Conservation (phyloP, 1,140 invertebrate genomes). For the Drosophila nigrodunni region DNA sequence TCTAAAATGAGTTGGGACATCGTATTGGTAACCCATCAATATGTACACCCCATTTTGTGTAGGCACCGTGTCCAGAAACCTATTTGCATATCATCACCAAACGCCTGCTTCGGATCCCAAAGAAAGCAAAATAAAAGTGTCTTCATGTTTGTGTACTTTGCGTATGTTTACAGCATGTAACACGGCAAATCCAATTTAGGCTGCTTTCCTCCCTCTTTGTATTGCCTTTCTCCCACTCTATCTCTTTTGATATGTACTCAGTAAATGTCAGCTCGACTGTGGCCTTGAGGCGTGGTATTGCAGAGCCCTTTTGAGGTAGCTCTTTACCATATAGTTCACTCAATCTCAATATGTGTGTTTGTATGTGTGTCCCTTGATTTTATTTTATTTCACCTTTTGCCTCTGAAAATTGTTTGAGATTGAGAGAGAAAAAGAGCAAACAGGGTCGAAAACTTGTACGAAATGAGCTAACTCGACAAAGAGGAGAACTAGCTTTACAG, state of each 20-base stretch:
- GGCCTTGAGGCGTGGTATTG: slow-evolving; percentile 29
- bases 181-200: slow-evolving; percentile 70
- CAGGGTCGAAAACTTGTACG: background rate
- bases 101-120: background rate
- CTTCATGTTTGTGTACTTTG: slow-evolving; percentile 52
- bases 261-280: background rate
- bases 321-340: slow-evolving; percentile 8
- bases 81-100: slow-evolving; percentile 39
- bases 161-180: slow-evolving; percentile 63
- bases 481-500: too few species aligned
- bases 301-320: slow-evolving; percentile 10
- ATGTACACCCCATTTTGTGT: background rate
- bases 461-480: background rate
- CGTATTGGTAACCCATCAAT: slow-evolving; percentile 3
- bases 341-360: slow-evolving; percentile 7
- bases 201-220: slow-evolving; percentile 13
- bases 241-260: background rate
- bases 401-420: background rate
- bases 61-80: slow-evolving; percentile 1
- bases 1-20: background rate
- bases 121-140: slow-evolving; percentile 3
- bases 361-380: slow-evolving; percentile 1
- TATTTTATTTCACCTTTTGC: slow-evolving; percentile 17
- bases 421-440: background rate
- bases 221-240: background rate